A percentile compares a stretch with the other conserved stretches of the same genome.
phyloP scores from a whole-genome alignment of 2,113 vertebrate species.

The Caretta caretta region DNA sequence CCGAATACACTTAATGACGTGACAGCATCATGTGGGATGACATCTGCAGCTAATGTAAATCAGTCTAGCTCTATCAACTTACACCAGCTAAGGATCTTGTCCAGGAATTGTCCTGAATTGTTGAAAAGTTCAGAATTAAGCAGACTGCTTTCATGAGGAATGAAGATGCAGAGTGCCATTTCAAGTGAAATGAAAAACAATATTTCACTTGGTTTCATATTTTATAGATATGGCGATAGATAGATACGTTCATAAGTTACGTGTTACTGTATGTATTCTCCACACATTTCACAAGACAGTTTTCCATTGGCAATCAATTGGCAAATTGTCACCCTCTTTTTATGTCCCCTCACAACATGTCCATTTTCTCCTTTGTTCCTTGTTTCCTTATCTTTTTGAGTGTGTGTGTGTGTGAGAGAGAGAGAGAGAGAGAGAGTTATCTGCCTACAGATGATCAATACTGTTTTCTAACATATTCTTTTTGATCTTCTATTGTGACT shows the following conservation, averaged over 20 bases:
- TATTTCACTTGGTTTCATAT: neutral
- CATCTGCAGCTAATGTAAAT: neutral
- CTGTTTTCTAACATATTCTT: neutral
- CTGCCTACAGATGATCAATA: neutral
- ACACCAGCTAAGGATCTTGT: neutral
- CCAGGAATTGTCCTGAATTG: neutral
- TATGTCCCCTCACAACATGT: neutral
- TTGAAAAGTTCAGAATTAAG: neutral
- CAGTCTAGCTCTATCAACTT: neutral
- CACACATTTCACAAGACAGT: neutral
- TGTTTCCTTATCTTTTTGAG: neutral
- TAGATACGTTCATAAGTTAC: neutral
- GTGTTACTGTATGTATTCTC: neutral
- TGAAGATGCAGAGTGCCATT: neutral
- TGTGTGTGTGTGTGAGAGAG: neutral
- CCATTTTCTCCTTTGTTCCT: neutral
- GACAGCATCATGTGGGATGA: neutral
- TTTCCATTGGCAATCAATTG: neutral
- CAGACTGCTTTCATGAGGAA: neutral
- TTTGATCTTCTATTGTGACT: neutral
- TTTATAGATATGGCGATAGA: neutral
- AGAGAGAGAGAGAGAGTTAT: neutral
- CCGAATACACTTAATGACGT: neutral
- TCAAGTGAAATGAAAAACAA: neutral
- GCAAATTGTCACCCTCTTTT: neutral